A percentile compares a stretch with the other conserved stretches of the same genome.
phyloP scores from a whole-genome alignment of 2,888 invertebrate genomes.

The Exephanes ischioxanthus region DNA sequence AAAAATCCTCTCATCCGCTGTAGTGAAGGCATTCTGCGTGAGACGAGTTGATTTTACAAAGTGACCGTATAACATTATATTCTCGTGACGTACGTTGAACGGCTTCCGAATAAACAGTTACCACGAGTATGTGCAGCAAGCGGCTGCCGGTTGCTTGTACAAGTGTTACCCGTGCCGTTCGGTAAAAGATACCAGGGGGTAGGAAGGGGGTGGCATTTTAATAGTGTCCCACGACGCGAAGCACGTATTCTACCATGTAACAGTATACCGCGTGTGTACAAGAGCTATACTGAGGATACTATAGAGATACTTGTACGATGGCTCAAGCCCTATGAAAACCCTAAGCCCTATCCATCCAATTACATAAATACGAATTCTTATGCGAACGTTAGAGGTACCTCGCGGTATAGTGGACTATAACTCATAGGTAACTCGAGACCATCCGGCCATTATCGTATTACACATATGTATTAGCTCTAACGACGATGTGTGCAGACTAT shows the following conservation, averaged over 20 bases:
- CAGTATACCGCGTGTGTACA: constrained; percentile 20
- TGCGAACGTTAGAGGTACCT: constrained; percentile 36
- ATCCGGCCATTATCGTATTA: constrained; percentile 48
- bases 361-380: constrained; percentile 74
- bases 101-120: constrained; percentile 77
- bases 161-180: constrained; percentile 46
- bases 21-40: neutral
- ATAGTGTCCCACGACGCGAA: constrained; percentile 63
- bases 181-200: constrained; percentile 29
- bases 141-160: constrained; percentile 66
- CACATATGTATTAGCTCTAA: constrained; percentile 1
- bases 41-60: constrained; percentile 70
- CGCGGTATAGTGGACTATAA: constrained; percentile 48
- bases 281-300: constrained; percentile 13
- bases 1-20: constrained; percentile 23
- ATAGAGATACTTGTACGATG: constrained; percentile 49
- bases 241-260: constrained; percentile 8
- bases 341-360: constrained; percentile 76
- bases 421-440: constrained; percentile 54
- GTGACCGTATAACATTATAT: constrained; percentile 72
- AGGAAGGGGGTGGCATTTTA: constrained; percentile 67
- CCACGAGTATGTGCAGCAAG: constrained; percentile 51
- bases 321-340: constrained; percentile 76
- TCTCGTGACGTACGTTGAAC: constrained; percentile 70
- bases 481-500: too few species aligned